Base-by-base conservation (phyloP, 2,797 vertebrate genomes). In the Lycodopsis pacificus region DNA sequence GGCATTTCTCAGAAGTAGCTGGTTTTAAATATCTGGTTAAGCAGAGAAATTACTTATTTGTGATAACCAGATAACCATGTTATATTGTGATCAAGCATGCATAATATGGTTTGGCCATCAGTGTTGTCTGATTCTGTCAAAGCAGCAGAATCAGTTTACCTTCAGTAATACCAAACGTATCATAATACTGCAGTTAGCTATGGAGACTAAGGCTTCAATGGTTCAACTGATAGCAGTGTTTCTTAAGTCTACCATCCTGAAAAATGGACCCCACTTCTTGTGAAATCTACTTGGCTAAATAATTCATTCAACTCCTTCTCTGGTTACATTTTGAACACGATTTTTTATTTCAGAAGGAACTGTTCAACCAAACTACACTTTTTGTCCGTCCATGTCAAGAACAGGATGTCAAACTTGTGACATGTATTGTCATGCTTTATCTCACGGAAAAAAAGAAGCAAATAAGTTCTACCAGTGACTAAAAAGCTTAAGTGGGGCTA, bases 121-220 rank as follows among this genome's bases (percentile, higher is more conserved):
- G 61, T 59, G 32, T 63, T 63, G 61, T 36, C n/a, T 61, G 58
- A 51, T 51, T 51, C 19, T 65, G 30, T 34, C 20, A 58, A 56
- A 32, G 57, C 20, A 59, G 57, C 59, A 42, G 36, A 62, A 42
- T 0, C 12, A n/a, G 34, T 42, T 63, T 10, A 15, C 59, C 59
- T 3, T 63, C 61, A 44, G 62, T 32, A 22, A 44, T 22, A 27
- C 27, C 32, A 44, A 48, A 48, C 17, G 19, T 49, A n/a, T 32
- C 30, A 14, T 49, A 3, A 49, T 34, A 65, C 19, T 20, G 17
- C 3, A 32, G 19, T 4, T 38, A 15, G 36, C 58, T 59, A n/a
- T 61, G 32, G 22, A 22, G n/a, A 40, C 36, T 22, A 51, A 51
- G 49, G 49, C 49, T 22, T 61, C 13, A 30, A 11, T 63, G 22